Base-by-base conservation (phyloP, 2,888 invertebrate genomes). In the Diogma glabrata region DNA sequence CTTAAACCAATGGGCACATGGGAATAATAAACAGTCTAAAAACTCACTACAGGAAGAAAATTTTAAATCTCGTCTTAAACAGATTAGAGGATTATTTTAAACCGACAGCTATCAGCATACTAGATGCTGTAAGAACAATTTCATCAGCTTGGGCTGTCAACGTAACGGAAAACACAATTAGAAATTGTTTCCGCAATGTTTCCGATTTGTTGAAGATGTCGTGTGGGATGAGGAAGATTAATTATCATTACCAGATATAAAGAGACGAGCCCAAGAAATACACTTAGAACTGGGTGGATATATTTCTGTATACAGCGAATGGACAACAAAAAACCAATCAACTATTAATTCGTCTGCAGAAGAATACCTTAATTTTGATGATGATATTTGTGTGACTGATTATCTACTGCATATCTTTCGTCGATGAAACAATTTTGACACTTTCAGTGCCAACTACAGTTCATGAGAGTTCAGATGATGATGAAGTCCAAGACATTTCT, bases 21-120 rank as follows among this genome's bases (percentile, higher is more conserved):
- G 55, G 58, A 12, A 51, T 59, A 7, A 60, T 60, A 22, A 51
- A 53, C 33, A 47, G 52, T 50, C 40, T 58, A 22, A 60, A 61
- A 51, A 23, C 28, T 36, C 49, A 64, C 52, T 60, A 57, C 38
- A 52, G 55, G 50, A 24, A 26, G n/a, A 10, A 20, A 40, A 40
- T 40, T 40, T 4, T 40, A 19, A 19, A 19, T 8, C 17, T 20
- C 6, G 17, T 19, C 8, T 10, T 40, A 40, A 40, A 40, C 9
- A 40, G 40, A 1, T 19, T 40, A n/a, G 40, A 40, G 17, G 40
- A 40, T 8, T 12, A 8, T 4, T n/a, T n/a, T n/a, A 19, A 40
- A 17, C 19, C 4, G 20, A 38, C 38, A 19, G 9, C 4, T 17
- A 40, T 19, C 19, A 19, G 19, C 10, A 19, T 19, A 19, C 19